Percentiles rank a stretch among this genome's conserved stretches.
These are phyloP conservation scores for Idris sp. DNA, from an alignment of 1,140 invertebrate species.

Conservation along the genomic window DNA sequence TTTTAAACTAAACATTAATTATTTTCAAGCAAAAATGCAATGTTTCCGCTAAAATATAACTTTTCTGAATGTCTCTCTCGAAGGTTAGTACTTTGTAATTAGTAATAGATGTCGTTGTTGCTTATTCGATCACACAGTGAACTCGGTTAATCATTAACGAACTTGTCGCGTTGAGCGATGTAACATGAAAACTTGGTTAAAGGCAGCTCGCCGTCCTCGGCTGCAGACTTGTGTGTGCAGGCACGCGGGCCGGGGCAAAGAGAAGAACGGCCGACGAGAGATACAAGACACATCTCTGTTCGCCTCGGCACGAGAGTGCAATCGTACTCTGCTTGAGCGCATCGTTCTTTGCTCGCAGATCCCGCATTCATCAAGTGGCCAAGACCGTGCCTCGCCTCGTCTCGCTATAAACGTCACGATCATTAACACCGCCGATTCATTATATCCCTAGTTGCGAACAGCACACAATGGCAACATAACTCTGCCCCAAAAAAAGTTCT, in stretches of 20 bases:
- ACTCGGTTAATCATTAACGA: neutral
- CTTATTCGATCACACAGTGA: neutral
- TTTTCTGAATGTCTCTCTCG: slow-evolving; percentile 8
- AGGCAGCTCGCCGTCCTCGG: neutral
- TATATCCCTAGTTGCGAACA: slow-evolving; percentile 26
- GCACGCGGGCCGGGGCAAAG: too few relatives aligned
- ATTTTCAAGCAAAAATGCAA: too few relatives aligned
- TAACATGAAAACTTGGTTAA: too few relatives aligned
- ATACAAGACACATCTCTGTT: too few relatives aligned
- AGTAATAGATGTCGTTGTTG: too few relatives aligned
- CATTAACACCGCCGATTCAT: slow-evolving; percentile 56
- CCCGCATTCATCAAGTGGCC: slow-evolving; percentile 53
- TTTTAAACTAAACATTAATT: too few relatives aligned
- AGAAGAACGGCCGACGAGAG: too few relatives aligned
- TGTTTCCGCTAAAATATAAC: too few relatives aligned
- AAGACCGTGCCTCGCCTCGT: slow-evolving; percentile 34
- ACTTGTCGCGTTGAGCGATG: neutral
- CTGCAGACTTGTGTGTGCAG: slow-evolving; percentile 7
- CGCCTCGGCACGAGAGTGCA: slow-evolving; percentile 32
- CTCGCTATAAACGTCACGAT: slow-evolving; percentile 56
- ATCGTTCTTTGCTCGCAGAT: slow-evolving; percentile 39
- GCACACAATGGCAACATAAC: slow-evolving; percentile 43
- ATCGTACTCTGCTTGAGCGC: slow-evolving; percentile 38
- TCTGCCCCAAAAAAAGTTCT: slow-evolving; percentile 32
- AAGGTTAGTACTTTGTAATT: too few relatives aligned